Conservation (phyloP, 92 coral and sea anemone genomes). For the Anthopleura xanthogrammica region DNA sequence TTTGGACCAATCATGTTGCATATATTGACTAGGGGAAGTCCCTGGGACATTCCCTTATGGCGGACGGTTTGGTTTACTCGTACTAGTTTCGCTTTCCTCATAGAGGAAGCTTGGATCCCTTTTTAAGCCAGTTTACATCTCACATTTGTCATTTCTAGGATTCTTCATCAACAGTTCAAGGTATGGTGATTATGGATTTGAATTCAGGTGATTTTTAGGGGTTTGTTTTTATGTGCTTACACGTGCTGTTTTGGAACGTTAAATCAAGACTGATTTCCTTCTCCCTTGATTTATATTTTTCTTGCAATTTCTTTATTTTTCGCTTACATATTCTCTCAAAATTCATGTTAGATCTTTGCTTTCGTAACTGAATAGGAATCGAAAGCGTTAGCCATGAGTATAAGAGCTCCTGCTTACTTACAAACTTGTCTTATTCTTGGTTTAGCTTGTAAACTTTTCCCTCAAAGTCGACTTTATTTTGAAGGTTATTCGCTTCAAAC, state of each 20-base stretch:
- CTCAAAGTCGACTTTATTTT: background rate
- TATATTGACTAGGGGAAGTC: conserved; percentile 50
- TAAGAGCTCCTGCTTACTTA: background rate
- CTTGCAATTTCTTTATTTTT: background rate
- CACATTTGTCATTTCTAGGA: background rate
- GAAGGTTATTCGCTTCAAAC: background rate
- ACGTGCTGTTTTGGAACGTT: background rate
- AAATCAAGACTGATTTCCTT: background rate
- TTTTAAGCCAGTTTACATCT: conserved; percentile 11
- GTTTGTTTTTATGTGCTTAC: background rate
- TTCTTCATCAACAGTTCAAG: conserved; percentile 13
- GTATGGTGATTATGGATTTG: background rate
- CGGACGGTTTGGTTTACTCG: background rate
- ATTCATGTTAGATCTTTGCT: background rate
- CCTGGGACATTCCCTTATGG: conserved; percentile 36
- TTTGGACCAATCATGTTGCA: conserved; percentile 36
- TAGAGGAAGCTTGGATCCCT: conserved; percentile 27
- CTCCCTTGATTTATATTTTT: background rate
- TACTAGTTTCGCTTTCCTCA: conserved; percentile 31
- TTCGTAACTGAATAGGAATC: background rate
- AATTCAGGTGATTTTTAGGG: background rate
- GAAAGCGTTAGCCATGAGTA: background rate
- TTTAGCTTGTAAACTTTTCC: background rate
- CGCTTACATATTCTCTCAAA: background rate
- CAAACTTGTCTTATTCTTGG: background rate